Evolutionary conservation across 2,797 vertebrate species (phyloP).

Genomic region (Luscinia luscinia): DNA sequence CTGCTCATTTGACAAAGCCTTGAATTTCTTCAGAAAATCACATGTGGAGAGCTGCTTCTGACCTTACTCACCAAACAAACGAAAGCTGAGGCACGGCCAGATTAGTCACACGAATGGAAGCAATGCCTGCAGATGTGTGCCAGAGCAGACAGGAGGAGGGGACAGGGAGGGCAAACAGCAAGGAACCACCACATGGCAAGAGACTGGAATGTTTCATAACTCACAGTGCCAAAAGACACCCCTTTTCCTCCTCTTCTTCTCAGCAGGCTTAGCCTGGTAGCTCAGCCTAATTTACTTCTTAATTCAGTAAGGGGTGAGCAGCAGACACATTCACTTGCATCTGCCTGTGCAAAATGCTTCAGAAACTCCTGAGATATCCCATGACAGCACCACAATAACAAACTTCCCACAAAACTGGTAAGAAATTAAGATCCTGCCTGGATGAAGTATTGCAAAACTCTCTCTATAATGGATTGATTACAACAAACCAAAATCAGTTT

Average conservation of each 20-base stretch:
- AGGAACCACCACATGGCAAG: not conserved
- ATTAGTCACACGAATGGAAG: not conserved
- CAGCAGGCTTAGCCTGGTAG: not conserved
- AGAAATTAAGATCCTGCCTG: not conserved
- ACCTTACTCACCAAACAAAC: not conserved
- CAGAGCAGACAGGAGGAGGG: not conserved
- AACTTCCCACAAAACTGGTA: not conserved
- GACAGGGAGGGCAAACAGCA: not conserved
- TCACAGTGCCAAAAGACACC: not conserved
- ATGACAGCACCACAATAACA: not conserved
- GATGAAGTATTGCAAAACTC: not conserved
- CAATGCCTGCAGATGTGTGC: not conserved
- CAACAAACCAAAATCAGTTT: not conserved
- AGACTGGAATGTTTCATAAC: accelerated
- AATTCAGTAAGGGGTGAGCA: not conserved
- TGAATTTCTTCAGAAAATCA: not conserved
- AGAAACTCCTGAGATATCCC: not conserved
- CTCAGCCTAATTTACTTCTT: not conserved
- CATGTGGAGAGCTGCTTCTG: not conserved
- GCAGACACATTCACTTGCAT: not conserved
- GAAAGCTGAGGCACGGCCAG: not conserved
- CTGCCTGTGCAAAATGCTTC: not conserved
- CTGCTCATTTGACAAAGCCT: not conserved
- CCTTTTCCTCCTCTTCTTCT: not conserved
- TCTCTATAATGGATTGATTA: not conserved